A percentile compares a stretch with the other conserved stretches of the same genome.
Evolutionary conservation across 2,888 invertebrate species (phyloP).

Genomic region (Caenorhabditis uteleia): DNA sequence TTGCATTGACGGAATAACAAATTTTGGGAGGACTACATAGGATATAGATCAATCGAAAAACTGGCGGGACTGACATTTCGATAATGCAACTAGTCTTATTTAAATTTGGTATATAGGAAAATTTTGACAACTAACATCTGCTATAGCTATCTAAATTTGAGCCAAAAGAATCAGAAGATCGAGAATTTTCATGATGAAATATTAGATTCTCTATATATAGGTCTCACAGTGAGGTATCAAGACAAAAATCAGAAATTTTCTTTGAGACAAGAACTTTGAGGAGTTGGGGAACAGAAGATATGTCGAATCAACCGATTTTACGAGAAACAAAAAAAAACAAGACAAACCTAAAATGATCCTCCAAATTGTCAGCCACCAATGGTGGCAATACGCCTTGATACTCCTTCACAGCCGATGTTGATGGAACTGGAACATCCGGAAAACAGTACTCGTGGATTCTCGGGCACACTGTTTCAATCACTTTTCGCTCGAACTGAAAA

Average conservation of each 20-base stretch:
- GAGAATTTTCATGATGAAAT: neutral
- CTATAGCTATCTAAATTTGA: too few species aligned
- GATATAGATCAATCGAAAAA: too few species aligned
- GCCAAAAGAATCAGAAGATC: neutral
- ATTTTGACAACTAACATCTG: too few species aligned
- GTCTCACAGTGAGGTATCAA: neutral
- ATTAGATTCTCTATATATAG: too few species aligned
- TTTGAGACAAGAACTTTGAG: neutral
- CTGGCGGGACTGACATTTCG: too few species aligned
- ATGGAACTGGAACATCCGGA: conserved; percentile 21
- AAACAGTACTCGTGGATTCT: conserved; percentile 28
- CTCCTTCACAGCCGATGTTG: conserved; percentile 25
- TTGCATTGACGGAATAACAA: too few species aligned
- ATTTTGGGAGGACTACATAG: too few species aligned
- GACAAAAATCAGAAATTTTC: neutral
- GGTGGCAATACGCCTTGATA: conserved; percentile 26
- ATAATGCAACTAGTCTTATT: too few species aligned
- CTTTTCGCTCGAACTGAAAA: conserved; percentile 30
- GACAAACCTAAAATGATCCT: conserved; percentile 43
- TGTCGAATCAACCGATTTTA: neutral
- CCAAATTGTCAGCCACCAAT: conserved; percentile 22
- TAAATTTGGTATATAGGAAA: too few species aligned
- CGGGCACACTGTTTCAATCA: conserved; percentile 49
- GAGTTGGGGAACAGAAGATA: neutral
- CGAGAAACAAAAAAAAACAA: too few species aligned